phyloP scores from a whole-genome alignment of 2,113 vertebrate species.

The Larimichthys crocea region DNA sequence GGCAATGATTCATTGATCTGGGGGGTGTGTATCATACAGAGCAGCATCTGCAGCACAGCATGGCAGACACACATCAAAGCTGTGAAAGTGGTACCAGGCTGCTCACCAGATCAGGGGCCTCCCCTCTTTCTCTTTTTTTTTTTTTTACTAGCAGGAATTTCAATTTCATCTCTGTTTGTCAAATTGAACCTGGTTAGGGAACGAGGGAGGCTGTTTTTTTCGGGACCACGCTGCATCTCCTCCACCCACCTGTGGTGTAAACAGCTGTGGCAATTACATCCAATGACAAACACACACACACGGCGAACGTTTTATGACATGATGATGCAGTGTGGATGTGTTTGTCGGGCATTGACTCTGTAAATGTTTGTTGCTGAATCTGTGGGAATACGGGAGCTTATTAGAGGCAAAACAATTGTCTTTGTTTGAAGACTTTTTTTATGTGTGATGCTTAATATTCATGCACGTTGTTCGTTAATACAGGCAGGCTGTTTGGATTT shows the following conservation, averaged over 20 bases:
- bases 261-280: slow-evolving; percentile 1
- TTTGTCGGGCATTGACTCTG: neutral
- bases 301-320: neutral
- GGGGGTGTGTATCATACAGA: slow-evolving; percentile 34
- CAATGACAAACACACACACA: neutral
- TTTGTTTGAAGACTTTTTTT: slow-evolving; percentile 15
- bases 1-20: slow-evolving; percentile 41
- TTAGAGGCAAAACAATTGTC: slow-evolving; percentile 18
- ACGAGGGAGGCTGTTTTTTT: neutral
- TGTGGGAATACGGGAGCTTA: neutral
- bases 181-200: slow-evolving; percentile 5
- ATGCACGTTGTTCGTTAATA: slow-evolving; percentile 53
- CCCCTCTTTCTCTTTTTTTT: neutral
- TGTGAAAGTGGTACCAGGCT: slow-evolving; percentile 43
- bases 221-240: neutral
- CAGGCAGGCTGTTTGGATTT: slow-evolving; percentile 34
- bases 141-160: slow-evolving; percentile 2
- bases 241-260: neutral
- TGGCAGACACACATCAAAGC: slow-evolving; percentile 48
- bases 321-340: neutral
- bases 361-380: neutral
- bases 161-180: slow-evolving; percentile 16
- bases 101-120: slow-evolving; percentile 24
- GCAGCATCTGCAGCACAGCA: slow-evolving; percentile 63
- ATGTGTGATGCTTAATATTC: slow-evolving; percentile 27